These are phyloP conservation scores for Hydropotes inermis DNA, from an alignment of 2,113 vertebrate genomes.

Conservation along the genomic window DNA sequence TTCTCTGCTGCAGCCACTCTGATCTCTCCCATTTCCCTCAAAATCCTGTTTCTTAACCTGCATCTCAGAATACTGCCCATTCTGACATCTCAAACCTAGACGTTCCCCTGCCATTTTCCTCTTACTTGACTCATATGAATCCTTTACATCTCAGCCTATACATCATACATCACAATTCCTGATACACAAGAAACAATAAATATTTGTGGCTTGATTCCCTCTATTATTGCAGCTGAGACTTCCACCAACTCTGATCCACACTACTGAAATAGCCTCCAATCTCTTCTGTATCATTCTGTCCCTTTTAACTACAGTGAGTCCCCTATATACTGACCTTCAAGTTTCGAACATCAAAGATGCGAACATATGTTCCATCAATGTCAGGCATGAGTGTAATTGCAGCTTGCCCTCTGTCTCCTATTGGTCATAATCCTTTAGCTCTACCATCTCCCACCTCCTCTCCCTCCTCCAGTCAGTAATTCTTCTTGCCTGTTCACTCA, in stretches of 20 bases:
- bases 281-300: not conserved
- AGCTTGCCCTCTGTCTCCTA: not conserved
- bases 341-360: not conserved
- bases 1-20: not conserved
- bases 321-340: not conserved
- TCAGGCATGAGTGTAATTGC: not conserved
- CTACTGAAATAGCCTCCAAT: not conserved
- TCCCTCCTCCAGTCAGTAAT: not conserved
- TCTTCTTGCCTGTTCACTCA: not conserved
- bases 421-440: not conserved
- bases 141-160: not conserved
- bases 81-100: not conserved
- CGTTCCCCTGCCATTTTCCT: not conserved
- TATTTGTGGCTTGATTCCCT: not conserved
- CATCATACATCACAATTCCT: not conserved
- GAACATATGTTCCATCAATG: not conserved
- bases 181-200: not conserved
- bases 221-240: not conserved
- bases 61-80: not conserved
- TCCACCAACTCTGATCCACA: rapidly evolving
- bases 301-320: not conserved
- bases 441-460: not conserved
- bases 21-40: not conserved
- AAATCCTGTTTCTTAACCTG: not conserved
- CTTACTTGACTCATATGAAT: not conserved